Evolutionary conservation across 2,888 invertebrate species (phyloP), one percentile per base, ranked within the genome.

Genomic region (Drosophila sordidula): DNA sequence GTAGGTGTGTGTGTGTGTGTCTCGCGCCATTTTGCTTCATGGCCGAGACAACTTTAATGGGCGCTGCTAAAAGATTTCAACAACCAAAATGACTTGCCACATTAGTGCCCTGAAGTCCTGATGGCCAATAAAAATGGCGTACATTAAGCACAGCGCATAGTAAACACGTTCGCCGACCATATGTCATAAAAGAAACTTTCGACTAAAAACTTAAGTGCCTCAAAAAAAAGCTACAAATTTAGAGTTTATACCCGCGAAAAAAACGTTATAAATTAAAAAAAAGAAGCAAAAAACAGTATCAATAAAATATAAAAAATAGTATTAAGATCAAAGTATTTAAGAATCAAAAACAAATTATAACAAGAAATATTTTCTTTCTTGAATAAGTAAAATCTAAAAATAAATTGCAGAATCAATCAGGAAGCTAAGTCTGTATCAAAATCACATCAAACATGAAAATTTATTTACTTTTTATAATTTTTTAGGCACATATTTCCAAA

Each of bases 1-100:
- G 58, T 54, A 38, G 6, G 42, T 52, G 18, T 25, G 29, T 46
- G 51, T 34, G 16, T 42, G 61, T 18, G 38, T 61, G 11, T 11
- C 26, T 12, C 50, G 22, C 63, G 50, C 62, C 64, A 74, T 81
- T 84, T 69, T 71, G 64, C 58, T 69, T 69, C 57, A 72, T 63
- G 58, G 66, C 59, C 49, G 63, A 75, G 68, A 78, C 85, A 84
- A 69, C 81, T 83, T 83, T 80, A 83, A 89, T 80, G 68, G 65
- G 49, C 32, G 56, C 59, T 57, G 64, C 45, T 57, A 75, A 78
- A 75, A 78, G 72, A 78, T 69, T 72, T 71, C 46, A 54, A 61
- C 42, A 66, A 59, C 54, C 65, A 56, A 70, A 57, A 78, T 68
- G 61, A 54, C 59, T 54, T 51, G 56, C 59, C 66, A 70, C 75